Evolutionary conservation across 2,888 invertebrate species (phyloP).

Genomic region (Microctonus hyperodae): DNA sequence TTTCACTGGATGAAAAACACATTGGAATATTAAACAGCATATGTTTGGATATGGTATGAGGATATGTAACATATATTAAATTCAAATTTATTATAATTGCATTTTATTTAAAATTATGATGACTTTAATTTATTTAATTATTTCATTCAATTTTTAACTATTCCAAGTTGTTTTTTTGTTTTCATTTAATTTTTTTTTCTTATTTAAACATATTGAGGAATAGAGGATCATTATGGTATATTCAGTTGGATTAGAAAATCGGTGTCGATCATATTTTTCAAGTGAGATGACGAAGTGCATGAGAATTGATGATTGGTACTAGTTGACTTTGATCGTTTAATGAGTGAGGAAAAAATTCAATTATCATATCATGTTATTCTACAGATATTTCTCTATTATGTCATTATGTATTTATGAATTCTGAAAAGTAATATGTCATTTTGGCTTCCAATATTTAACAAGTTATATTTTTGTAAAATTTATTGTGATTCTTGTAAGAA

Average conservation of each 20-base stretch:
- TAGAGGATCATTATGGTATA: conserved; percentile 22
- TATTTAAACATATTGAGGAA: neutral
- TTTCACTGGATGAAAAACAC: conserved; percentile 21
- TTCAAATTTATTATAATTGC: neutral
- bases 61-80: neutral
- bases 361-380: neutral
- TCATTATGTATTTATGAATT: neutral
- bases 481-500: neutral
- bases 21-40: neutral
- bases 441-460: neutral
- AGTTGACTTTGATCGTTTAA: neutral
- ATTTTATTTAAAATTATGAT: neutral
- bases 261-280: conserved; percentile 35
- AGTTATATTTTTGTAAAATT: neutral
- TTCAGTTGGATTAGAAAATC: conserved; percentile 39
- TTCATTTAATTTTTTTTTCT: neutral
- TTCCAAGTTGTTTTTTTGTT: neutral
- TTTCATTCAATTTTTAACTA: neutral
- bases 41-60: neutral
- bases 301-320: conserved; percentile 13
- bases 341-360: neutral
- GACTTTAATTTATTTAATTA: neutral
- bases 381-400: neutral
- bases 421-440: neutral
- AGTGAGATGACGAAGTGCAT: conserved; percentile 23